Percentiles rank a stretch among this genome's conserved stretches.
Evolutionary conservation across 2,113 vertebrate species (phyloP).

Genomic region (Trinectes maculatus): DNA sequence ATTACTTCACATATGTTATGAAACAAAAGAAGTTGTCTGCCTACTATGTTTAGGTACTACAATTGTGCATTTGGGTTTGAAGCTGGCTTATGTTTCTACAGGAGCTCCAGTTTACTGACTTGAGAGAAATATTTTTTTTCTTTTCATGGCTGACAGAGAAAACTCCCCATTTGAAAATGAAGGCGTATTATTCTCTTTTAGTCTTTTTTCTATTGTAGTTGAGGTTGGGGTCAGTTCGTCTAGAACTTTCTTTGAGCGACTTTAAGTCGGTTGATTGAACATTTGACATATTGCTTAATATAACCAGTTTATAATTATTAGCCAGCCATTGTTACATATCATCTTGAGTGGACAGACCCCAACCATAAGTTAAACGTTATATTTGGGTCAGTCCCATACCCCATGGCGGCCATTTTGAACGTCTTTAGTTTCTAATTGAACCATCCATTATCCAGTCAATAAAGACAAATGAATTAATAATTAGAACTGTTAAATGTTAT

Average conservation of each 20-base stretch:
- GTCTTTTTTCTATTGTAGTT: background rate
- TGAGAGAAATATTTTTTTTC: background rate
- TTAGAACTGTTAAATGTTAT: too few species aligned
- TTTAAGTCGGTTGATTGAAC: too few species aligned
- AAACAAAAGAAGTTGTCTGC: constrained; percentile 43
- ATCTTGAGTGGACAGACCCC: constrained; percentile 8
- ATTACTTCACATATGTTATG: constrained; percentile 49
- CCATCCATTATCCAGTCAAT: too few species aligned
- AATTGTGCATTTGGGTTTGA: constrained; percentile 64
- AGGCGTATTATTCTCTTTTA: background rate
- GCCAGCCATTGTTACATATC: constrained; percentile 12
- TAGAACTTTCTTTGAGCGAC: background rate
- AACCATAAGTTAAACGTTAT: background rate
- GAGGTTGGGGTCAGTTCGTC: constrained; percentile 34
- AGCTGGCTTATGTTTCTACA: constrained; percentile 73
- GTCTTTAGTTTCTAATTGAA: background rate
- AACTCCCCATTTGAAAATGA: background rate
- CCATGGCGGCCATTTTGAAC: constrained; percentile 37
- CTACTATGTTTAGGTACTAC: constrained; percentile 76
- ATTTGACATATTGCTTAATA: constrained; percentile 8
- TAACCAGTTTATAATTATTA: constrained; percentile 2
- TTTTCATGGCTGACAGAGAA: background rate
- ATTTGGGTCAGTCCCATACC: background rate
- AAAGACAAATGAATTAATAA: too few species aligned
- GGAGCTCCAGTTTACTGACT: constrained; percentile 25